phyloP scores from a whole-genome alignment of 1,140 invertebrate genomes.

The Ylistrum balloti region DNA sequence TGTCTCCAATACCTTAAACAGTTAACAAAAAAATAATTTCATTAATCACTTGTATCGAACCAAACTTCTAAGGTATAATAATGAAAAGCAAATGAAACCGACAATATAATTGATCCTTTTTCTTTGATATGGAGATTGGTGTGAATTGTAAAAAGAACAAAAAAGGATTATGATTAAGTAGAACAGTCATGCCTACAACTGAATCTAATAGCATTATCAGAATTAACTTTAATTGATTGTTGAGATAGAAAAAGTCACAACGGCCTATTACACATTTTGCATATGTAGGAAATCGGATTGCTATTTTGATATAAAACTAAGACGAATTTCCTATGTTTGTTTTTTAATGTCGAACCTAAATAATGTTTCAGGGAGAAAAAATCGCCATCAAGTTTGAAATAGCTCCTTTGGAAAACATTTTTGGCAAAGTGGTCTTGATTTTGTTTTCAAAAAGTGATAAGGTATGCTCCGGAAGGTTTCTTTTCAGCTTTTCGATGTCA shows the following conservation, averaged over 20 bases:
- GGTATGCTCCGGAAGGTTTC: no score
- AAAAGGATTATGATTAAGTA: not conserved
- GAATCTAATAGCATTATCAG: not conserved
- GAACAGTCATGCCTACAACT: not conserved
- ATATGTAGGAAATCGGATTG: no score
- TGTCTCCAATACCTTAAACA: not conserved
- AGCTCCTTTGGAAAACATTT: no score
- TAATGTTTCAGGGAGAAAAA: no score
- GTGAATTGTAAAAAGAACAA: not conserved
- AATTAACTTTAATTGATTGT: slow-evolving; percentile 2
- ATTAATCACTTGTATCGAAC: not conserved
- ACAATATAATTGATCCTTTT: not conserved
- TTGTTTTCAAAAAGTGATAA: no score
- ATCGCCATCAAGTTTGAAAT: no score
- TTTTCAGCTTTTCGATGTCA: no score
- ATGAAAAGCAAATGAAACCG: not conserved
- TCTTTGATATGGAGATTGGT: not conserved
- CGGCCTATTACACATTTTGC: not conserved
- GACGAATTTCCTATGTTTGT: no score
- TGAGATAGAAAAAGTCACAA: not conserved
- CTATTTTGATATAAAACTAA: no score
- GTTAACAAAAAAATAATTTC: not conserved
- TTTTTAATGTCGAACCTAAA: no score
- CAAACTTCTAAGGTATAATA: not conserved
- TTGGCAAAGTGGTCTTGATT: no score